Percentiles rank a stretch among this genome's conserved stretches.
Evolutionary conservation across 2,888 invertebrate genomes (phyloP).

Genomic region (Idaea dimidiata): DNA sequence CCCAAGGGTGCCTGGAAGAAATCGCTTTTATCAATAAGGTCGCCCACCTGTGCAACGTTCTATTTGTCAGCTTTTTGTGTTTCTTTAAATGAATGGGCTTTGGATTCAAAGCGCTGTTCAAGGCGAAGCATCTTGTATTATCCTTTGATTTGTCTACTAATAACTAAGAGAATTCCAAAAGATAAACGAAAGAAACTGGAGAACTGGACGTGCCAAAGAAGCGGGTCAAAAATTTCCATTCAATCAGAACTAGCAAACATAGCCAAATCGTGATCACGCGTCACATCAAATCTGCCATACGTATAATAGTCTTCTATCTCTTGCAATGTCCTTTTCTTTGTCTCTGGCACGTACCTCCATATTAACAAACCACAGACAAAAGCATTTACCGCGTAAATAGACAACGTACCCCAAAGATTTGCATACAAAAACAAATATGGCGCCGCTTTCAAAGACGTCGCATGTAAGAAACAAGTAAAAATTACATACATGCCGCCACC

Average conservation of each 20-base stretch:
- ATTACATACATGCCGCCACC: neutral
- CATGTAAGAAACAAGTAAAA: neutral
- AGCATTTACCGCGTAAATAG: neutral
- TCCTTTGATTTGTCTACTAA: too few relatives aligned
- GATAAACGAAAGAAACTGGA: too few relatives aligned
- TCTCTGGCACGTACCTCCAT: slow-evolving; percentile 6
- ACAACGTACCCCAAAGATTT: neutral
- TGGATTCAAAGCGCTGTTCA: too few relatives aligned
- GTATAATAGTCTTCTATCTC: slow-evolving; percentile 10
- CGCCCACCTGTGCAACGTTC: too few relatives aligned
- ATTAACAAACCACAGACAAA: slow-evolving; percentile 1
- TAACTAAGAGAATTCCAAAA: too few relatives aligned
- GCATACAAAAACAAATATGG: slow-evolving; percentile 1
- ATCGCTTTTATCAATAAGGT: too few relatives aligned
- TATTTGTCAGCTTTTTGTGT: too few relatives aligned
- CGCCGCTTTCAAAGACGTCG: neutral
- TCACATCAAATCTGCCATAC: neutral
- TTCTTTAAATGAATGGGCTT: too few relatives aligned
- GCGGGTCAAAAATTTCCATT: too few relatives aligned
- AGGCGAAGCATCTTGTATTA: too few relatives aligned
- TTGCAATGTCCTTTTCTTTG: slow-evolving; percentile 5
- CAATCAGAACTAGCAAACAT: neutral
- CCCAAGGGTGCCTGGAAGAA: too few relatives aligned
- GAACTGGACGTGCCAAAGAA: too few relatives aligned
- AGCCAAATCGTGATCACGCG: neutral